A percentile compares a stretch with the other conserved stretches of the same genome.
phyloP scores from a whole-genome alignment of 2,113 vertebrate species.

The Micromys minutus region DNA sequence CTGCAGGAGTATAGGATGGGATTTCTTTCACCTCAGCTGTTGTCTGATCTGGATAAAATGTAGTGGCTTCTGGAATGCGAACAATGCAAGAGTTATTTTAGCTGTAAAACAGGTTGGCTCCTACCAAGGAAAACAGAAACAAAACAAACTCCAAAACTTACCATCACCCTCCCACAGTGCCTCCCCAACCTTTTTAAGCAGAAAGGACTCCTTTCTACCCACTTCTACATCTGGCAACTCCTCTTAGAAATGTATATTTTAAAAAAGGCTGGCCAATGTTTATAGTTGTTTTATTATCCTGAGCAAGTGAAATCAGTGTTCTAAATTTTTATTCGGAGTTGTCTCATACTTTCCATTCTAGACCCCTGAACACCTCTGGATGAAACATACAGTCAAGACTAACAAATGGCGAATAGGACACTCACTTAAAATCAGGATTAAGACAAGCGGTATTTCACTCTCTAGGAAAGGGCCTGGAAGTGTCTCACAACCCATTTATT shows the following conservation, averaged over 20 bases:
- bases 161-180: not conserved
- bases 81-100: not conserved
- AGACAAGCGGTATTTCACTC: not conserved
- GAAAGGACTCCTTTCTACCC: not conserved
- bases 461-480: not conserved
- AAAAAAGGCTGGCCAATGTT: not conserved
- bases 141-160: not conserved
- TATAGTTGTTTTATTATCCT: not conserved
- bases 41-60: not conserved
- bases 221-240: not conserved
- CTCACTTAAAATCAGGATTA: not conserved
- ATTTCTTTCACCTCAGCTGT: not conserved
- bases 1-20: not conserved
- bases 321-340: not conserved
- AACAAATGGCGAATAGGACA: not conserved
- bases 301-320: not conserved
- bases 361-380: not conserved
- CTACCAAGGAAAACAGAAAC: not conserved
- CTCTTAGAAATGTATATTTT: not conserved
- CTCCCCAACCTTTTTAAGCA: not conserved
- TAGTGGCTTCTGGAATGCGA: constrained; percentile 12
- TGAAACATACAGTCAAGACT: not conserved
- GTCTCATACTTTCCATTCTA: not conserved
- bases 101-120: not conserved
- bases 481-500: not conserved